These are phyloP conservation scores for Pinctada fucata DNA, from an alignment of 2,888 invertebrate genomes.

Conservation along the genomic window DNA sequence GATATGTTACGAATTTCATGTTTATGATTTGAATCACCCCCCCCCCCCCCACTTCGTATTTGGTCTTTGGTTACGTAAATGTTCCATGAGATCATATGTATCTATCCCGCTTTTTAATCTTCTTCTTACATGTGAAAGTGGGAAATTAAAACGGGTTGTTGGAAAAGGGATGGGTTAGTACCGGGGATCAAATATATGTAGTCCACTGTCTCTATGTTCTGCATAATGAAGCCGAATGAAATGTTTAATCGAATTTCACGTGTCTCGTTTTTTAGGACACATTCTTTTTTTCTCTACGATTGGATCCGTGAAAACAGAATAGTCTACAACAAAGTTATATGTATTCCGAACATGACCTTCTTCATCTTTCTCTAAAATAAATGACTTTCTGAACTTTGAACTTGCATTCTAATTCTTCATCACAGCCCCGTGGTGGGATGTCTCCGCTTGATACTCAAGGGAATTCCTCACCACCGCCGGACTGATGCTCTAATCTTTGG, in stretches of 20 bases:
- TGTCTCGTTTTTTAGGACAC: not conserved
- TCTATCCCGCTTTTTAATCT: not conserved
- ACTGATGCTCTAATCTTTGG: not conserved
- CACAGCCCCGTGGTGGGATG: not conserved
- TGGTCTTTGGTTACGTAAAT: not conserved
- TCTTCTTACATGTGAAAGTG: not conserved
- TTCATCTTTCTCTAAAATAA: too few relatives aligned
- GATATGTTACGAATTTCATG: not conserved
- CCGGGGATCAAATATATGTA: constrained; percentile 3
- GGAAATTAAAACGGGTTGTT: not conserved
- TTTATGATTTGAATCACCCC: not conserved
- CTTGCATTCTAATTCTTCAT: not conserved
- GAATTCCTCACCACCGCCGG: not conserved
- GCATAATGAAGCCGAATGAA: not conserved
- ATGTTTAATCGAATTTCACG: not conserved
- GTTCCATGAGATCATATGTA: not conserved
- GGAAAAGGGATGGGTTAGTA: not conserved
- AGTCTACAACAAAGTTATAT: too few relatives aligned
- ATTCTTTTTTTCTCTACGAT: too few relatives aligned
- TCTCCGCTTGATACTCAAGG: not conserved
- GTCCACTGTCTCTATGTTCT: not conserved
- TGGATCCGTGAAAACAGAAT: too few relatives aligned
- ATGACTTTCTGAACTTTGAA: too few relatives aligned
- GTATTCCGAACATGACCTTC: too few relatives aligned
- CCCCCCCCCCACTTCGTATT: not conserved